phyloP scores from a whole-genome alignment of 2,113 vertebrate species.

The Sorex araneus region DNA sequence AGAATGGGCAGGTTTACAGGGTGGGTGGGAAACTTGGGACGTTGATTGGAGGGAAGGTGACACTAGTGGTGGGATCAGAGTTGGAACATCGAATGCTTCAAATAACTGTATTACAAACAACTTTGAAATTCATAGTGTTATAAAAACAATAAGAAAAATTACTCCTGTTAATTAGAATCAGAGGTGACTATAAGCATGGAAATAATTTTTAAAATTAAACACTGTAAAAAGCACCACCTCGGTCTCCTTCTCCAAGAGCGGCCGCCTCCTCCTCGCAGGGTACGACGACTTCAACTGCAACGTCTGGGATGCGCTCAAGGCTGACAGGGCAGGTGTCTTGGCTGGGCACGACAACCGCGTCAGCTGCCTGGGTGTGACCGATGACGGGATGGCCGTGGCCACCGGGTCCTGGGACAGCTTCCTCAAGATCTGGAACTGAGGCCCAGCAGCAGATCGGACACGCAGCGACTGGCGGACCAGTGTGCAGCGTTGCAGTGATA shows the following conservation, averaged over 20 bases:
- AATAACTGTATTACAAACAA: no score
- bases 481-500: conserved; percentile 94
- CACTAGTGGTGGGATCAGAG: no score
- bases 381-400: conserved; percentile 99
- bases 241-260: conserved; percentile 99
- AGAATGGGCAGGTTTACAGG: no score
- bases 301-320: conserved; percentile 99
- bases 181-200: neutral
- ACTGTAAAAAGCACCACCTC: conserved; percentile 94
- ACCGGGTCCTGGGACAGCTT: conserved; percentile 99
- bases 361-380: conserved; percentile 99
- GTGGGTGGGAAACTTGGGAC: no score
- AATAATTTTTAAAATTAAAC: conserved; percentile 35
- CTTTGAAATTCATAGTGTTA: no score
- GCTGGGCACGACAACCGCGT: conserved; percentile 99
- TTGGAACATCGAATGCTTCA: no score
- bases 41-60: no score
- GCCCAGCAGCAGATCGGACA: conserved; percentile 89
- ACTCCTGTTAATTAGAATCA: conserved; percentile 3
- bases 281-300: conserved; percentile 99
- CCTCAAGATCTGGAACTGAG: conserved; percentile 99
- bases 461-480: conserved; percentile 96
- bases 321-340: conserved; percentile 97
- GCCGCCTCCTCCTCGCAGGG: conserved; percentile 97
- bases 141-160: neutral